Evolutionary conservation across 2,888 invertebrate genomes (phyloP).

Genomic region (Hemicrepidius hirtus): DNA sequence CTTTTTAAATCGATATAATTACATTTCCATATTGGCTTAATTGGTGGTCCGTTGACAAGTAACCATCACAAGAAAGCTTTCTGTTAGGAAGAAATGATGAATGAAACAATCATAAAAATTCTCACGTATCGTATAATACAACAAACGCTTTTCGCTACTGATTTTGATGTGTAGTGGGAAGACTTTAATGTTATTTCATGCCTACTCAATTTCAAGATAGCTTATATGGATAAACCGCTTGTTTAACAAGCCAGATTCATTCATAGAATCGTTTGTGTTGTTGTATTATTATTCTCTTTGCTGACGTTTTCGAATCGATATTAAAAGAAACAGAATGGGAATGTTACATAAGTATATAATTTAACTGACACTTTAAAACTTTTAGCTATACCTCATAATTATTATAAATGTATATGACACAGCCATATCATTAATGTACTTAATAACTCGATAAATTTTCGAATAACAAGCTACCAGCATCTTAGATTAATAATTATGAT

Average conservation of each 20-base stretch:
- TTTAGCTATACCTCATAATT: conserved; percentile 41
- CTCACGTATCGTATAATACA: conserved; percentile 29
- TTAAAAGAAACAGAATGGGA: neutral
- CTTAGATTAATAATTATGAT: conserved; percentile 31
- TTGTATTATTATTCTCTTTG: neutral
- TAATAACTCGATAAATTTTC: conserved; percentile 38
- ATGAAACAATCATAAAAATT: conserved; percentile 27
- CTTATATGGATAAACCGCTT: conserved; percentile 6
- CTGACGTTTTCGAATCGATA: no score
- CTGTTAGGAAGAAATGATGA: conserved; percentile 23
- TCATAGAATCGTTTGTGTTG: neutral
- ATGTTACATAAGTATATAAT: conserved; percentile 22
- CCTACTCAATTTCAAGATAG: neutral
- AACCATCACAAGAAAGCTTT: conserved; percentile 15
- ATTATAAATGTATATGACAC: conserved; percentile 41
- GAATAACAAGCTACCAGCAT: conserved; percentile 35
- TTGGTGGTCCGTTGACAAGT: conserved; percentile 44
- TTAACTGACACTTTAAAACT: conserved; percentile 37
- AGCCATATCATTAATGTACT: conserved; percentile 41
- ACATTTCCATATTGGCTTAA: conserved; percentile 49
- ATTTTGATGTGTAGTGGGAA: neutral
- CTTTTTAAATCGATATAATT: conserved; percentile 35
- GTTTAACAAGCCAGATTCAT: neutral
- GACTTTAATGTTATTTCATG: neutral
- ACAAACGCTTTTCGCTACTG: conserved; percentile 6